Evolutionary conservation across 1,140 invertebrate genomes (phyloP), one percentile per base, ranked within the genome.

Genomic region (Zaprionus inermis): DNA sequence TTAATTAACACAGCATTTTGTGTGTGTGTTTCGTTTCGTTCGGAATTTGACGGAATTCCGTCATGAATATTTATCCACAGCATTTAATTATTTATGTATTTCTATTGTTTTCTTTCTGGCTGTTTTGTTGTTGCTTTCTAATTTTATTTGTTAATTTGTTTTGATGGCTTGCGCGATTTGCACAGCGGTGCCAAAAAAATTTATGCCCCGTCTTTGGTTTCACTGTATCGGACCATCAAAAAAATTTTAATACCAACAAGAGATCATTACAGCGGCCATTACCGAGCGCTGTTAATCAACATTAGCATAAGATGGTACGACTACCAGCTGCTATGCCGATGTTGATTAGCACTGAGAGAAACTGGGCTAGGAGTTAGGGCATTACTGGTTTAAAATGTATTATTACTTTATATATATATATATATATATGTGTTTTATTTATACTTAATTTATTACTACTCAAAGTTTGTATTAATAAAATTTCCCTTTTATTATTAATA

Each of bases 1-100:
- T 76, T 88, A 76, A 76, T 82, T 82, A 81, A 72, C 24, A 54
- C 36, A 38, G 41, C 38, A 49, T 64, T 52, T 16, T 55, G 36
- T 9, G 30, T 32, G 30, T 32, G 30, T 10, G 24, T 16, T 59
- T 59, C 32, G 14, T 32, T 72, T 30, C 44, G 38, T 24, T 51
- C 75, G 60, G 57, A 41, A 57, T 60, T 72, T 79, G 72, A 86
- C 66, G 72, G 65, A 79, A 67, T 68, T 82, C 69, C 68, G 61
- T 82, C 79, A 85, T 85, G 79, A 88, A 88, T 85, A 85, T 88
- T 78, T 86, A 82, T 78, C 32, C 4, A 30, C n/a, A 20, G 52
- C 63, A 44, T 64, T 54, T 64, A 54, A 46, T 64, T 64, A 44
- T 44, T 44, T 44, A 57, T 34, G 24, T 60, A 20, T 60, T 24